A percentile compares a stretch with the other conserved stretches of the same genome.
Evolutionary conservation across 2,797 vertebrate genomes (phyloP).

Genomic region (Acanthopagrus latus): DNA sequence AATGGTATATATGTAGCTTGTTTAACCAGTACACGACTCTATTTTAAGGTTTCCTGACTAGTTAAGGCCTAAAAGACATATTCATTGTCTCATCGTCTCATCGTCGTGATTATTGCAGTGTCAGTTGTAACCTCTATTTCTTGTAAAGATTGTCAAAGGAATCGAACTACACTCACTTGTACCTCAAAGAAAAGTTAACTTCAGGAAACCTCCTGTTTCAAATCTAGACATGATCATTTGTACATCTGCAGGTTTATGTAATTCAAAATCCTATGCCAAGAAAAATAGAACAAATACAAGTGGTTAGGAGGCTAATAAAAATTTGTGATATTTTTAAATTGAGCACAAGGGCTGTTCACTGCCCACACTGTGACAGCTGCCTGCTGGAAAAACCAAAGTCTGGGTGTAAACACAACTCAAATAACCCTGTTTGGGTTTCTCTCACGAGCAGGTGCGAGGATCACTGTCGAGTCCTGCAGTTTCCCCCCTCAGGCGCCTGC

Average conservation of each 20-base stretch:
- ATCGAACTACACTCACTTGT: not conserved
- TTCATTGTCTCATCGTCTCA: too few species aligned
- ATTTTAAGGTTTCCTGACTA: too few species aligned
- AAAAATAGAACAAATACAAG: constrained; percentile 29
- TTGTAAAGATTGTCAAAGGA: not conserved
- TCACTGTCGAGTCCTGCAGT: constrained; percentile 66
- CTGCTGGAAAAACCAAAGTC: constrained; percentile 49
- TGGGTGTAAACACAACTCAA: constrained; percentile 59
- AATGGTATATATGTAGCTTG: too few species aligned
- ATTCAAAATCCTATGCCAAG: not conserved
- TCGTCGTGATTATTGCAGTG: not conserved
- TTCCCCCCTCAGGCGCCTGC: constrained; percentile 46
- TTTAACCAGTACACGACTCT: too few species aligned
- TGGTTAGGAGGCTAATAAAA: constrained; percentile 30
- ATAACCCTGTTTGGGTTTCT: constrained; percentile 67
- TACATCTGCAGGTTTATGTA: constrained; percentile 34
- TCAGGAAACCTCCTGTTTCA: not conserved
- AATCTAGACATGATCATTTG: constrained; percentile 7
- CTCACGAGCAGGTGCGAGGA: constrained; percentile 74
- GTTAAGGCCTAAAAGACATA: too few species aligned
- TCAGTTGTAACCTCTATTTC: not conserved
- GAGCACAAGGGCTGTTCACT: constrained; percentile 38
- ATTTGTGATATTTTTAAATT: constrained; percentile 39
- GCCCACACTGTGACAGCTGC: constrained; percentile 57
- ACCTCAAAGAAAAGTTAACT: constrained; percentile 16